Conservation (phyloP, 2,113 vertebrate genomes). For the Tychaedon coryphoeus region DNA sequence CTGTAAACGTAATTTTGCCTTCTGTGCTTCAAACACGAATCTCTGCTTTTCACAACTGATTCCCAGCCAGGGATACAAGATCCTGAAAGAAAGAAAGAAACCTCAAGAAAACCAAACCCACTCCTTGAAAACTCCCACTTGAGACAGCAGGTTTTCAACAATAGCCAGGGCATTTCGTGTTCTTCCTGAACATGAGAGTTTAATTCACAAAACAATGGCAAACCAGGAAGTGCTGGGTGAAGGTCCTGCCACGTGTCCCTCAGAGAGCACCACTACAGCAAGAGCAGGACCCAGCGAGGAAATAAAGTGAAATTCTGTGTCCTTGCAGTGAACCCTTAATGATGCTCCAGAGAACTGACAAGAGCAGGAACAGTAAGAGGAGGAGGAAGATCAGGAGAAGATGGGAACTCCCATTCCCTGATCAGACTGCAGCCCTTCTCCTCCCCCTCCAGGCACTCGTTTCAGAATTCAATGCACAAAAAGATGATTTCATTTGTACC, state of each 20-base stretch:
- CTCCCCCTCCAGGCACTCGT: not conserved
- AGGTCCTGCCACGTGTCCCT: not conserved
- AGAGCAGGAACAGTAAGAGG: not conserved
- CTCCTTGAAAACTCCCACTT: not conserved
- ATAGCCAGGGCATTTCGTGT: not conserved
- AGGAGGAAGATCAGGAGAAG: not conserved
- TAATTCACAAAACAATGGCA: conserved; percentile 39
- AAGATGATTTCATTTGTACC: fast-evolving
- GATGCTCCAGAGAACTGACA: not conserved
- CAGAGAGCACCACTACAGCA: not conserved
- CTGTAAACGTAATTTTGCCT: not conserved
- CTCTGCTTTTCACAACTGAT: not conserved
- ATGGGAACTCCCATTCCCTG: not conserved
- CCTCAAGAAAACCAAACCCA: not conserved
- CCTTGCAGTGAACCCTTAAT: not conserved
- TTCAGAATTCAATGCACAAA: not conserved
- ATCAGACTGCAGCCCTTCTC: fast-evolving
- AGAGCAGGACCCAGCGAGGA: not conserved
- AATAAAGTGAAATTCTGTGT: not conserved
- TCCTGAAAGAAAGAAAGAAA: not conserved
- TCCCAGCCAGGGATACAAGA: fast-evolving
- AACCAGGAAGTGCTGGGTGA: not conserved
- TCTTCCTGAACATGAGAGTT: conserved; percentile 23
- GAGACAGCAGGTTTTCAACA: not conserved
- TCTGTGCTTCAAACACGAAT: not conserved